phyloP scores from a whole-genome alignment of 2,113 vertebrate species.

The Phalacrocorax carbo region DNA sequence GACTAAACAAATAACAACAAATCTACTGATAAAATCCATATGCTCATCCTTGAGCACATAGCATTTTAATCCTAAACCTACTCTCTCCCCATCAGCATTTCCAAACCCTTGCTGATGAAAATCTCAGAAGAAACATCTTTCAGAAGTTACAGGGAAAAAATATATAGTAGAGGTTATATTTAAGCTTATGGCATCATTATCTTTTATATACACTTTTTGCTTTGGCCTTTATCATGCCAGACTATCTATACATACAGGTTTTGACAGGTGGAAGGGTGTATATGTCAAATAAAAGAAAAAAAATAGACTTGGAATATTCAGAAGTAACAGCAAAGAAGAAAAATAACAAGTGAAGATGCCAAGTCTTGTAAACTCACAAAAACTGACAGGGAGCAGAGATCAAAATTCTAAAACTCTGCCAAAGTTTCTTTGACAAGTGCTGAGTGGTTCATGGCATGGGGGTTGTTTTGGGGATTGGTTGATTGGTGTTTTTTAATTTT shows the following conservation, averaged over 20 bases:
- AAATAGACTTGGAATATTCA: neutral
- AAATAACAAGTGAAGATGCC: neutral
- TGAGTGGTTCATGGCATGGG: accelerated
- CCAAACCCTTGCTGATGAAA: neutral
- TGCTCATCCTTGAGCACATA: neutral
- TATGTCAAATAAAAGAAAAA: neutral
- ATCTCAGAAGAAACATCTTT: neutral
- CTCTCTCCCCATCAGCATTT: neutral
- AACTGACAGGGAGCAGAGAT: neutral
- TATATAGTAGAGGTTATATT: neutral
- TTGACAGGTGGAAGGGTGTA: neutral
- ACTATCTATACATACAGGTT: neutral
- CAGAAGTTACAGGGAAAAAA: neutral
- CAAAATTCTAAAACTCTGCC: neutral
- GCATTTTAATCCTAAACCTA: neutral
- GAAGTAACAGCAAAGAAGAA: neutral
- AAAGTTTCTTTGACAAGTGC: neutral
- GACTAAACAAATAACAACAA: neutral
- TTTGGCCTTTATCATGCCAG: neutral
- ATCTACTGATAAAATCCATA: neutral
- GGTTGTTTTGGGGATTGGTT: neutral
- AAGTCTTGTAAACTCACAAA: neutral
- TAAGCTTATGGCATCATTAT: neutral
- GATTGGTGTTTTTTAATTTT: neutral
- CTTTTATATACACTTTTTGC: neutral